Percentiles rank a stretch among this genome's conserved stretches.
Conservation (phyloP, 1,140 invertebrate genomes). For the Papilio machaon region DNA sequence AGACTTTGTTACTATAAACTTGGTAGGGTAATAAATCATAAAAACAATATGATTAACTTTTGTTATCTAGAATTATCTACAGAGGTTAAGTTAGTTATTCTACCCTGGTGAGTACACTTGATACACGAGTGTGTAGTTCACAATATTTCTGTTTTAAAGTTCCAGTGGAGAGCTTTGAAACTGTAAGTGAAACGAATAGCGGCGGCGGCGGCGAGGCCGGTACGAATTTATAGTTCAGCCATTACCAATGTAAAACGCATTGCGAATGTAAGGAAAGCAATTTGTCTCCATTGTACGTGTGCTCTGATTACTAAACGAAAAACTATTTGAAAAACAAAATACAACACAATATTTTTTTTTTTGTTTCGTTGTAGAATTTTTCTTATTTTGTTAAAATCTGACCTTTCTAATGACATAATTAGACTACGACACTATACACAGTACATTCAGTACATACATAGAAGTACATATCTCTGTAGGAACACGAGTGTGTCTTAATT, state of each 20-base stretch:
- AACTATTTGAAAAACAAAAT: constrained; percentile 8
- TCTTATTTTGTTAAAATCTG: not conserved
- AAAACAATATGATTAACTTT: not conserved
- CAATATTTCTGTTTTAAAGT: constrained; percentile 22
- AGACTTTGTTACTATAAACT: not conserved
- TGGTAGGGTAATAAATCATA: not conserved
- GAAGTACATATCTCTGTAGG: too few species aligned
- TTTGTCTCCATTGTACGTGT: constrained; percentile 28
- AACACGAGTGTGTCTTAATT: too few species aligned
- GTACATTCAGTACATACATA: too few species aligned
- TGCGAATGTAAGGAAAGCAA: constrained; percentile 28
- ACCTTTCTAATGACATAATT: too few species aligned
- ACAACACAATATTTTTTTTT: not conserved
- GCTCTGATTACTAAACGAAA: not conserved
- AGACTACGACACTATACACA: too few species aligned
- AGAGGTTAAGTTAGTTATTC: not conserved
- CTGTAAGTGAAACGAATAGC: constrained; percentile 31
- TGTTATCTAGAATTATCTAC: not conserved
- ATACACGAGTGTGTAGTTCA: not conserved
- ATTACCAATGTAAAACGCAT: constrained; percentile 33
- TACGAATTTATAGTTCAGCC: constrained; percentile 27
- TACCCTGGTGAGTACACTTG: not conserved
- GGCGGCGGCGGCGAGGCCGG: constrained; percentile 8
- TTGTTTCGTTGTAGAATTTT: not conserved
- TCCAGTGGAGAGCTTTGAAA: constrained; percentile 25